A percentile compares a stretch with the other conserved stretches of the same genome.
Conservation (phyloP, 2,888 invertebrate genomes). For the Heliconius cydno region DNA sequence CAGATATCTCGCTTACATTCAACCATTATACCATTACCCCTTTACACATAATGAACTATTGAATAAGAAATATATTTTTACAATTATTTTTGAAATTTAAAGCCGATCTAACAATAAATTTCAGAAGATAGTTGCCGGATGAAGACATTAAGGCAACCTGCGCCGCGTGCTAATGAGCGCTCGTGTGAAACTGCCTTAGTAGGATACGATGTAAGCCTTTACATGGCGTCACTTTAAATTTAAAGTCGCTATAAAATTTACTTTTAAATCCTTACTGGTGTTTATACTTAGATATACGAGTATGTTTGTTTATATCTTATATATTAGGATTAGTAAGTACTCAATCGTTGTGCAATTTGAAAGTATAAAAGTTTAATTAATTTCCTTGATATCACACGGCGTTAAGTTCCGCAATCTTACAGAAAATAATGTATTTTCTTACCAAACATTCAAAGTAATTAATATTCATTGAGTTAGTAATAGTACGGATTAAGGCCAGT, state of each 20-base stretch:
- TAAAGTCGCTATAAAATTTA: slow-evolving; percentile 25
- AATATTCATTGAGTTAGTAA: neutral
- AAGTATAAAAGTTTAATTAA: neutral
- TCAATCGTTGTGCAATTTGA: neutral
- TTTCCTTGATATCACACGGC: too few species aligned
- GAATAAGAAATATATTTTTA: slow-evolving; percentile 18
- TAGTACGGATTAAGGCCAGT: too few species aligned
- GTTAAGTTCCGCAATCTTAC: neutral
- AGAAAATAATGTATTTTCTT: neutral
- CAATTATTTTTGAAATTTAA: slow-evolving; percentile 33
- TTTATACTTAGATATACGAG: neutral
- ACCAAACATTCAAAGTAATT: neutral
- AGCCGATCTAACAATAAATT: slow-evolving; percentile 47
- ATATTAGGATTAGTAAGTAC: neutral
- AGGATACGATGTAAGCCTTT: slow-evolving; percentile 29
- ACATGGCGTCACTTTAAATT: slow-evolving; percentile 32
- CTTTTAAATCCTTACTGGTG: neutral
- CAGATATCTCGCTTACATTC: too few species aligned
- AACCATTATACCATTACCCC: too few species aligned
- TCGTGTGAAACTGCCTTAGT: slow-evolving; percentile 40
- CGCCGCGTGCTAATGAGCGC: slow-evolving; percentile 49
- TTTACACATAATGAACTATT: neutral
- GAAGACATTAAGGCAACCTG: slow-evolving; percentile 52
- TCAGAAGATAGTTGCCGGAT: slow-evolving; percentile 49
- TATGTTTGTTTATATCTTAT: neutral